A percentile compares a stretch with the other conserved stretches of the same genome.
Evolutionary conservation across 1,140 invertebrate species (phyloP).

Genomic region (Hetaerina americana): DNA sequence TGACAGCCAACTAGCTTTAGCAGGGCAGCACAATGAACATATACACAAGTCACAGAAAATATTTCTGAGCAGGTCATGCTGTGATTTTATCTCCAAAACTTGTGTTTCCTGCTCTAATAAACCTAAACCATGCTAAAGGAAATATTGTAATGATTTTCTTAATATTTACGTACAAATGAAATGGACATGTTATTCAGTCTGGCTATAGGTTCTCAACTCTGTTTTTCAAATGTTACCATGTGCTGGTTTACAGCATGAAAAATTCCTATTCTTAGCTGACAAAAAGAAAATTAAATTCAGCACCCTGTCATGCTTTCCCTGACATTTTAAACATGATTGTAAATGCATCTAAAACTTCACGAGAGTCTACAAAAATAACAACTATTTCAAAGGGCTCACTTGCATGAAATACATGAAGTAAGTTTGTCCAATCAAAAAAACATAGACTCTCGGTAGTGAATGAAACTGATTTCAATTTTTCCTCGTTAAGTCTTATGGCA

Average conservation of each 20-base stretch:
- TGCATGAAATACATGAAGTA: neutral
- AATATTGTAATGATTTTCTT: neutral
- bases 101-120: neutral
- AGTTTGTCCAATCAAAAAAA: neutral
- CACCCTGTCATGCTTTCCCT: neutral
- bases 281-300: neutral
- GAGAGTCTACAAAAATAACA: neutral
- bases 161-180: neutral
- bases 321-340: neutral
- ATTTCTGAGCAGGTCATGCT: too few relatives aligned
- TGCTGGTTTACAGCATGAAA: neutral
- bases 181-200: neutral
- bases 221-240: neutral
- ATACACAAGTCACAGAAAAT: too few relatives aligned
- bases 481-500: neutral
- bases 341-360: neutral
- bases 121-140: neutral
- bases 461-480: neutral
- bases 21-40: too few relatives aligned
- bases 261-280: neutral
- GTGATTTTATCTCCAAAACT: neutral
- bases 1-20: neutral
- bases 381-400: neutral
- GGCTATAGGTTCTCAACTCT: neutral
- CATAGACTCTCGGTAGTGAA: neutral